Base-by-base conservation (phyloP, 2,888 invertebrate genomes). In the Melanchra persicariae region DNA sequence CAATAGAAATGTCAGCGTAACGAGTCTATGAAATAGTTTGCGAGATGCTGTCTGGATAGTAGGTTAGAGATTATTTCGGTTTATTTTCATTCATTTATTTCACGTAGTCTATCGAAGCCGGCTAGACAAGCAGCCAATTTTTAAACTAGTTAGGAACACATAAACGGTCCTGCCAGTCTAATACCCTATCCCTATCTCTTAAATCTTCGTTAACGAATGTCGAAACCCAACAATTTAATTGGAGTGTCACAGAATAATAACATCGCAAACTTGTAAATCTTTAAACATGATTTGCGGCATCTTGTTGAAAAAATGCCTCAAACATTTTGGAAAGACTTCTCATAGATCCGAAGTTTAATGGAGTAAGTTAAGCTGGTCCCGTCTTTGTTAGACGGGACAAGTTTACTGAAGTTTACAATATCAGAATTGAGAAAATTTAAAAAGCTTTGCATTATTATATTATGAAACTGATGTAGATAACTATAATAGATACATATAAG, bases 361-460 rank as follows among this genome's bases (percentile, higher is more conserved):
- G 79, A 72, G 58, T 77, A 81, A 85, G 79, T 84, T 85, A 74
- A 71, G 80, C 63, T 70, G 79, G 67, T 79, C n/a, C n/a, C n/a
- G n/a, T n/a, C n/a, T 74, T 84, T 79, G 74, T 79, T 79, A 45
- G 51, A 61, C 58, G 57, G 47, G 12, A 34, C 22, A 74, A 74
- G 73, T 77, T 79, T 60, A 68, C 58, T 57, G 59, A 61, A 47
- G 65, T 52, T 54, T 43, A 61, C 22, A 72, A 43, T 59, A 70
- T 52, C 49, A 34, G 34, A 61, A 57, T 71, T 58, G 17, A 15
- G n/a, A 51, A 26, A 54, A 58, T 58, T 40, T 58, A 15, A 40
- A 8, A 62, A 26, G 10, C 24, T 34, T 63, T 58, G 22, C n/a
- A n/a, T n/a, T 19, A n/a, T 24, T 58, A 49, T 52, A 57, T n/a